phyloP scores from a whole-genome alignment of 2,888 invertebrate species.

The Trileptium ribeirensis region DNA sequence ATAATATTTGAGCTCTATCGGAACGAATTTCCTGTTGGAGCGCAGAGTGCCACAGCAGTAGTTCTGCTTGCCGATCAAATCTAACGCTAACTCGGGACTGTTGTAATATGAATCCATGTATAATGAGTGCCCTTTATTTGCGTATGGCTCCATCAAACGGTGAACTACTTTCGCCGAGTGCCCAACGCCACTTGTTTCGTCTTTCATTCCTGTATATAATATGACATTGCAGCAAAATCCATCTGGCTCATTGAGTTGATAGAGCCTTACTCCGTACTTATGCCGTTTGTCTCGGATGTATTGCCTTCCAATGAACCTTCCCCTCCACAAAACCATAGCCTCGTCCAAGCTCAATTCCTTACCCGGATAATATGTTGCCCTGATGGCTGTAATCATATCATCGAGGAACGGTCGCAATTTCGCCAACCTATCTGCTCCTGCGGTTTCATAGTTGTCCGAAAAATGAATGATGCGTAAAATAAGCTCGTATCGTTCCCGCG shows the following conservation, averaged over 20 bases:
- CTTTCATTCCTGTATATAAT: neutral
- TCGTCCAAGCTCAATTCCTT: conserved; percentile 14
- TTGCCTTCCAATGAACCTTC: neutral
- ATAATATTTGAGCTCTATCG: neutral
- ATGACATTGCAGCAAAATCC: neutral
- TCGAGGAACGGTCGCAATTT: conserved; percentile 9
- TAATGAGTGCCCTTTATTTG: neutral
- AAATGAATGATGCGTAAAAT: conserved; percentile 7
- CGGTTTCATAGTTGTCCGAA: conserved; percentile 11
- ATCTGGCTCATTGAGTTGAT: too few relatives aligned
- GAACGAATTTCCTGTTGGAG: neutral
- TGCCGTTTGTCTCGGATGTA: neutral
- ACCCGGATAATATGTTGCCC: neutral
- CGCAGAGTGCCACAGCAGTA: neutral
- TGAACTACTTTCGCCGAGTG: neutral
- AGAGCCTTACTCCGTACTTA: neutral
- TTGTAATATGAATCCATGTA: conserved; percentile 1
- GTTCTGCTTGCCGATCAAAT: neutral
- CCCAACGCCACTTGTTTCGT: neutral
- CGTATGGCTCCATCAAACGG: neutral
- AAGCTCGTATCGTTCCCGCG: conserved; percentile 9
- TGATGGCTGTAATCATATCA: neutral
- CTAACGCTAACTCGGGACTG: neutral
- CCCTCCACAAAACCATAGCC: conserved; percentile 4
- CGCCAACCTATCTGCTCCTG: neutral